Conservation (phyloP, 2,113 vertebrate species). For the Nicator chloris region DNA sequence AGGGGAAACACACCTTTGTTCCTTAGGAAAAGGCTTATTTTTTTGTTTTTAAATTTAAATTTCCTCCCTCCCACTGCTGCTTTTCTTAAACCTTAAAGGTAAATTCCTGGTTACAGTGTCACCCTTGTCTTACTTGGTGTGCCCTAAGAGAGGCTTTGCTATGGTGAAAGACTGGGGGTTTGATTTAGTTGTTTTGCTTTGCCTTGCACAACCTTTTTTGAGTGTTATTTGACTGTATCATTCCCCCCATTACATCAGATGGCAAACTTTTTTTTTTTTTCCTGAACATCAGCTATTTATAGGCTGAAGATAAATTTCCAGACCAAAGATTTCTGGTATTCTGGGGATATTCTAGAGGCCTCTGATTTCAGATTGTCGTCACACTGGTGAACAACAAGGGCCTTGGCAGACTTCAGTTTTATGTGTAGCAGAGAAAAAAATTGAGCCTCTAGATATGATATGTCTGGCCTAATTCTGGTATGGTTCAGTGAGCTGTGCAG, state of each 20-base stretch:
- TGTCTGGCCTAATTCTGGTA: conserved; percentile 41
- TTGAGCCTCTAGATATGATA: conserved; percentile 9
- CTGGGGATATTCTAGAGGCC: not conserved
- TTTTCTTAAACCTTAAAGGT: not conserved
- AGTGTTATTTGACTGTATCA: not conserved
- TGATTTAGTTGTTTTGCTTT: not conserved
- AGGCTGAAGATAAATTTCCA: not conserved
- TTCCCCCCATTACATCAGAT: not conserved
- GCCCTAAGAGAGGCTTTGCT: not conserved
- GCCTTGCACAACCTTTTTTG: not conserved
- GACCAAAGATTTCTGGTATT: not conserved
- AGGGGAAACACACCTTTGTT: not conserved
- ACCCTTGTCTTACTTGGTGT: not conserved
- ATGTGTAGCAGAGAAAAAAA: not conserved
- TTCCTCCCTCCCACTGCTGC: rapidly evolving
- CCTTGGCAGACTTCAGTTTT: not conserved
- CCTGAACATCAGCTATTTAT: not conserved
- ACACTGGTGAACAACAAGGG: not conserved
- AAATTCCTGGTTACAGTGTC: not conserved
- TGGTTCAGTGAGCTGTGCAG: conserved; percentile 19
- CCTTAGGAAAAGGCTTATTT: not conserved
- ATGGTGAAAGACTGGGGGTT: not conserved
- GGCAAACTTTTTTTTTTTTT: not conserved
- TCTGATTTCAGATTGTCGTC: not conserved
- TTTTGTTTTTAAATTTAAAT: not conserved